Conservation (phyloP, 2,797 vertebrate genomes). For the Notolabrus celidotus region DNA sequence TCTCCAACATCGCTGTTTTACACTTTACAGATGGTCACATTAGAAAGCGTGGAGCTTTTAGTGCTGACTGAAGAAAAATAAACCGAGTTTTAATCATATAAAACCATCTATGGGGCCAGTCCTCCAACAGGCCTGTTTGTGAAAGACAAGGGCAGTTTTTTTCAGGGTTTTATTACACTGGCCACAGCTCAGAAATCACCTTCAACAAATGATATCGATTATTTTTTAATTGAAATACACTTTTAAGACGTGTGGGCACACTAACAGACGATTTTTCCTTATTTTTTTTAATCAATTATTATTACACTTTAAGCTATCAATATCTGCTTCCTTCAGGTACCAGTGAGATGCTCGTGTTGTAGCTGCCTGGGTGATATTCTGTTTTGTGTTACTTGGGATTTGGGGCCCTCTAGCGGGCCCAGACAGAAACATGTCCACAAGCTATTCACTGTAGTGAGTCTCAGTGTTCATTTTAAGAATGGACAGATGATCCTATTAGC, state of each 20-base stretch:
- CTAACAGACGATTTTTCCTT: neutral
- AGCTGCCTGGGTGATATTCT: neutral
- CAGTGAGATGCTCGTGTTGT: slow-evolving; percentile 12
- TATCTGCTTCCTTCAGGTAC: slow-evolving; percentile 2
- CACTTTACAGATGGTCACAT: slow-evolving; percentile 8
- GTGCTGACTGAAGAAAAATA: slow-evolving; percentile 12
- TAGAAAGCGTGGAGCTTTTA: neutral
- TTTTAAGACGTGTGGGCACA: rapidly evolving
- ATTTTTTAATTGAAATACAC: neutral
- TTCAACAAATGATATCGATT: neutral
- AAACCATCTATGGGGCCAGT: neutral
- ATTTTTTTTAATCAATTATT: slow-evolving; percentile 5
- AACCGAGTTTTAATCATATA: neutral
- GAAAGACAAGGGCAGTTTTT: slow-evolving; percentile 38
- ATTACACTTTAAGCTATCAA: neutral
- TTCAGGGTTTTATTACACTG: slow-evolving; percentile 58
- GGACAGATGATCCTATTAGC: neutral
- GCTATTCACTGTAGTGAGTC: neutral
- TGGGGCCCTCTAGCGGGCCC: slow-evolving; percentile 53
- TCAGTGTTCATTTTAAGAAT: neutral
- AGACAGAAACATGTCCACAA: neutral
- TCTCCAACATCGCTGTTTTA: slow-evolving; percentile 63
- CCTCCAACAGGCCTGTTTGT: slow-evolving; percentile 13
- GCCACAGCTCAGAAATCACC: slow-evolving; percentile 10
- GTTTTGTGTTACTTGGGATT: neutral